Base-by-base conservation (phyloP, 1,140 invertebrate species). In the Drosophila prosaltans region DNA sequence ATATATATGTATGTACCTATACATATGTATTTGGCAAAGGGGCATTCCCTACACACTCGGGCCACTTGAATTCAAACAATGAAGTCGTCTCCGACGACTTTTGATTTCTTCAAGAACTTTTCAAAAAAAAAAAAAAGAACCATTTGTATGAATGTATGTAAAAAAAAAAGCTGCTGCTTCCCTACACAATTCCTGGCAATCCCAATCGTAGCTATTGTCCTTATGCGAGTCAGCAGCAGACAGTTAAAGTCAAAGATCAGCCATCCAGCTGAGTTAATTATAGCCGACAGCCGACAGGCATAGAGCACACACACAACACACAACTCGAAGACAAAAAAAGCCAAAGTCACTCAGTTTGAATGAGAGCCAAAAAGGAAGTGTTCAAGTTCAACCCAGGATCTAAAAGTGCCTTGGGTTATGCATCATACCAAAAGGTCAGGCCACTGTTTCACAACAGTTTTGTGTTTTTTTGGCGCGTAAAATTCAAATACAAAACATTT, bases 261-360 rank as follows among this genome's bases (percentile, higher is more conserved):
- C 73, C 80, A 89, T 89, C 84, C 84, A 89, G 84, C 84, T 85
- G 84, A 89, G 84, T 89, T 89, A 89, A 89, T 89, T 89, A 89
- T 77, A 89, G 80, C 69, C 80, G 85, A 83, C 84, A 89, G 76
- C 39, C 43, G 24, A 45, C 26, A 57, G 43, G 28, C 48, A 57
- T n/a, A 48, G 45, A 62, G 9, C 57, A 69, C 39, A 69, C 64
- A 61, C 62, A 78, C 21, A 48, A 48, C 21, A 48, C 5, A 24
- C 1, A 51, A 10, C 45, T 2, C 65, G 69, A 74, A 80, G 61
- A 69, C 65, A 76, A 57, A 48, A 36, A 36, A 45, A 65, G 41
- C 59, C 66, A 36, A 57, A 74, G 72, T 69, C 75, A 78, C 54
- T 78, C 57, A 68, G 64, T 81, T 74, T 73, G 63, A 64, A 67